phyloP scores from a whole-genome alignment of 2,888 invertebrate species.

The Lepas anatifera region DNA sequence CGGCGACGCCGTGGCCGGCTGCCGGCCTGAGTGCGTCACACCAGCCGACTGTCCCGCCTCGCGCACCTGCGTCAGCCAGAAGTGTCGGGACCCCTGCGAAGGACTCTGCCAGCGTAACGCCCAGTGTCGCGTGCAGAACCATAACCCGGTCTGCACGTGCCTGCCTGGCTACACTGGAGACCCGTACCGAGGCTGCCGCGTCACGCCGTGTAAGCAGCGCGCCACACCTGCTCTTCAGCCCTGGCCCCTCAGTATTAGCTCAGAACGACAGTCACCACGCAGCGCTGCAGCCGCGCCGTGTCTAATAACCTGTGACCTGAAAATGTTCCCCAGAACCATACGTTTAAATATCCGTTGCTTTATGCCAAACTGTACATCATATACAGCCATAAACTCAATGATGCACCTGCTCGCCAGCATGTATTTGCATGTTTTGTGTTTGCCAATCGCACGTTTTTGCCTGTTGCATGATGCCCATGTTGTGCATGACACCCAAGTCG shows the following conservation, averaged over 20 bases:
- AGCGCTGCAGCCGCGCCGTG: no score
- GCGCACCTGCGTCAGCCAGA: slow-evolving; percentile 63
- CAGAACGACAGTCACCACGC: no score
- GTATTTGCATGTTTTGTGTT: no score
- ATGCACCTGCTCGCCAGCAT: no score
- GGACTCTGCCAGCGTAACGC: slow-evolving; percentile 39
- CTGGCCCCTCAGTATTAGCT: no score
- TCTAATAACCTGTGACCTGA: no score
- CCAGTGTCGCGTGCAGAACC: slow-evolving; percentile 68
- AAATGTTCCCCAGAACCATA: no score
- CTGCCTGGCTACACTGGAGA: slow-evolving; percentile 84
- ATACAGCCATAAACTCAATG: no score
- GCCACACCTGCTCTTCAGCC: no score
- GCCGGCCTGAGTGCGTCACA: slow-evolving; percentile 52
- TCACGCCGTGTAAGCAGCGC: slow-evolving; percentile 11
- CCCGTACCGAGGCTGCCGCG: slow-evolving; percentile 65
- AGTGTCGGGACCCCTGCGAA: slow-evolving; percentile 67
- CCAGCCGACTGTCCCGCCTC: slow-evolving; percentile 67
- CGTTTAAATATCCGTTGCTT: no score
- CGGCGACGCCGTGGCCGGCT: slow-evolving; percentile 49
- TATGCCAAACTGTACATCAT: no score
- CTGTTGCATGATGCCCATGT: neutral
- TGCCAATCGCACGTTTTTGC: neutral
- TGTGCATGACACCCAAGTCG: neutral
- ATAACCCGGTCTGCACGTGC: slow-evolving; percentile 77